Evolutionary conservation across 2,888 invertebrate genomes (phyloP), one percentile per base, ranked within the genome.

Genomic region (Xestia c-nigrum): DNA sequence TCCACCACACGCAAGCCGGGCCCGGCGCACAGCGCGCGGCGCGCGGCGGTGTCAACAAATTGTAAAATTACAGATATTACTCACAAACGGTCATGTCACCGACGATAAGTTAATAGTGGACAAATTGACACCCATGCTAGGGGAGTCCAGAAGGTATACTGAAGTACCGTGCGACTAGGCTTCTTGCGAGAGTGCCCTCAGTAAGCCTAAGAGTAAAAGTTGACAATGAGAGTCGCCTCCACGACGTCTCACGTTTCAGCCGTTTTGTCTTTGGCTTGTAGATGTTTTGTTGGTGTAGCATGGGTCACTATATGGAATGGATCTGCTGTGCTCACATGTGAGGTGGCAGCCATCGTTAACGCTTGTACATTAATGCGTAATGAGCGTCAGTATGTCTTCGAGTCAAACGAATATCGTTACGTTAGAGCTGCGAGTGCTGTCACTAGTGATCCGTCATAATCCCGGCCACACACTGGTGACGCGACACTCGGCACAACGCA

Each of bases 21-120:
- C 10, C 0, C 38, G 19, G 38, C 3, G 55, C n/a, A 16, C 24
- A 7, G 14, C 40, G 40, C 40, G 0, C 24, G 31, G 38, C 4
- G 50, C 40, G 0, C 24, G 31, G 38, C 4, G 50, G 14, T 19
- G 40, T 19, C 59, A 31, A 69, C 81, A 47, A 74, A 72, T 77
- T 70, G 43, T 81, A 16, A 52, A 70, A 77, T 72, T 72, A 85
- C 55, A 64, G 24, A 69, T 55, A 81, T 87, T 74, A 86, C 74
- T 87, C 76, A 73, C 72, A 57, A 70, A 52, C 50, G 24, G 47
- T 46, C 55, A 46, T 57, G 65, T 46, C 50, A 24, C 57, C 61
- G 50, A 55, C 65, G 43, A 78, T 72, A 72, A 47, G 63, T 70
- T 78, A 72, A 73, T 67, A 66, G 69, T 47, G 38, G n/a, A 68